Base-by-base conservation (phyloP, 1,140 invertebrate species). In the Ips nitidus region DNA sequence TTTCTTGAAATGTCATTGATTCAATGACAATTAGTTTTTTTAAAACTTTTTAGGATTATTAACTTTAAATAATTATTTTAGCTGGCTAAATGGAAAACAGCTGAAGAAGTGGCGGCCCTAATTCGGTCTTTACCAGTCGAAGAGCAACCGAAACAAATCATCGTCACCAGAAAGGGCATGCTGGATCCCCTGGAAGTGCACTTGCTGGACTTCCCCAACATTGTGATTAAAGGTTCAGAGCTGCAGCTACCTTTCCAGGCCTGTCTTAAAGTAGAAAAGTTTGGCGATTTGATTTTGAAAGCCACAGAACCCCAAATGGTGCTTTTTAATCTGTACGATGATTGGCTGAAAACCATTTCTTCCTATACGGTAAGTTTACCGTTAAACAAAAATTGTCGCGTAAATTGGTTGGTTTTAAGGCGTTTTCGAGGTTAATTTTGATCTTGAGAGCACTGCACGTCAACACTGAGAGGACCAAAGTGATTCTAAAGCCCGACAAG, bases 301-400 rank as follows among this genome's bases (percentile, higher is more conserved):
- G 98, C 98, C 1, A 99, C 97, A 0, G 98, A 99, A 80, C 98
- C 98, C 1, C 98, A 99, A 81, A 99, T 99, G 98, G 97, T 99
- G 4, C 83, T 99, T 0, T 99, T 99, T 83, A 99, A 99, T 83
- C 84, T 99, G 2, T 99, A 99, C 76, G 98, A 99, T 82, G 98
- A 99, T 82, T 99, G 98, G 98, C 82, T 99, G 3, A 99, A 99
- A 80, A 95, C 94, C 0, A 96, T 97, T 71, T 96, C 94, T 0
- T 96, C 94, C 0, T 97, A 97, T 75, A 97, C 94, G 1, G 85
- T 86, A 73, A 83, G 81, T 82, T 22, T 22, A 22, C 22, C 22
- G 22, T 22, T 22, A 22, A 22, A 22, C 69, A 52, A n/a, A 42
- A 43, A 56, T 53, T 66, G 43, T 52, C 39, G 42, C 40, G 22